Percentiles rank a stretch among this genome's conserved stretches.
These are phyloP conservation scores for Istiophorus platypterus DNA, from an alignment of 2,113 vertebrate species.

Conservation along the genomic window DNA sequence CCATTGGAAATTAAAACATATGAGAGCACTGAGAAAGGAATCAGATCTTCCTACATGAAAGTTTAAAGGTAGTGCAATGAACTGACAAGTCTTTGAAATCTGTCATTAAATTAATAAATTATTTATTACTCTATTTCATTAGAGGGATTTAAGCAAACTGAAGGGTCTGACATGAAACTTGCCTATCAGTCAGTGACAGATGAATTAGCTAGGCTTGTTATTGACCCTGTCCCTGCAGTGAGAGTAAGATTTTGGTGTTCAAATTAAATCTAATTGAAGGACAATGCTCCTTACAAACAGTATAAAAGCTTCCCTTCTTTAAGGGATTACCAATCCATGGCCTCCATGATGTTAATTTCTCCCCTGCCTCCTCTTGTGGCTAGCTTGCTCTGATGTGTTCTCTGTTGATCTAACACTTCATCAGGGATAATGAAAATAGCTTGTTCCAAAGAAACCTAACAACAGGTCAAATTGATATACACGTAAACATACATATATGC, in stretches of 20 bases:
- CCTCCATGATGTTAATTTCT: constrained; percentile 24
- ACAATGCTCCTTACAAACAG: constrained; percentile 59
- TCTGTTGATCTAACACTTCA: constrained; percentile 33
- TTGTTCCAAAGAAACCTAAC: constrained; percentile 10
- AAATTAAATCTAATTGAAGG: constrained; percentile 67
- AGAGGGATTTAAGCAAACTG: constrained; percentile 7
- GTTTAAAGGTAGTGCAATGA: constrained; percentile 3
- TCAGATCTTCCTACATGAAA: background rate
- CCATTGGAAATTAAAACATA: constrained; percentile 8
- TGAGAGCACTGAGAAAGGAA: constrained; percentile 1
- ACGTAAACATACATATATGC: background rate
- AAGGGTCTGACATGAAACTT: background rate
- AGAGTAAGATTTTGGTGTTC: constrained; percentile 43
- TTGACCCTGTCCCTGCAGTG: constrained; percentile 53
- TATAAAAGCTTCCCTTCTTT: constrained; percentile 36
- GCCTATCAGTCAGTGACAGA: constrained; percentile 24
- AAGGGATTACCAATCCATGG: constrained; percentile 45
- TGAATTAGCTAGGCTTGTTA: constrained; percentile 18
- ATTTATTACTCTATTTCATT: background rate
- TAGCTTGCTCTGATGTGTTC: background rate
- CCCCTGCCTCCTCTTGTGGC: background rate
- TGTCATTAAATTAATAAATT: background rate
- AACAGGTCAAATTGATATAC: background rate
- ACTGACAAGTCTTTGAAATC: background rate
- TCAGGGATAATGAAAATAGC: constrained; percentile 10